Base-by-base conservation (phyloP, 2,888 invertebrate species). In the Sarcophaga variegata region DNA sequence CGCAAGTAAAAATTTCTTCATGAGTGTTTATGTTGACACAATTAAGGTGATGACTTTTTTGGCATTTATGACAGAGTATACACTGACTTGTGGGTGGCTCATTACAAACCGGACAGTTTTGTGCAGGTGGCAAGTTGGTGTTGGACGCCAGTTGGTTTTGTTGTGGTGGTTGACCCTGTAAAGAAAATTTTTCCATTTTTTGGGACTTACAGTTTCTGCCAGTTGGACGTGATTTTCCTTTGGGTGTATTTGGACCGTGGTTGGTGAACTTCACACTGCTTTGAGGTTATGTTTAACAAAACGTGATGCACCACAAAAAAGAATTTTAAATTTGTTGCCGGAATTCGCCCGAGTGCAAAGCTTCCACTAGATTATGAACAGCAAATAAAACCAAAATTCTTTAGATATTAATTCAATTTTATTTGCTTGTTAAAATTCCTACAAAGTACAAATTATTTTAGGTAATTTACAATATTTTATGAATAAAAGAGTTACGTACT, bases 111-210 rank as follows among this genome's bases (percentile, higher is more conserved):
- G 69, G 47, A 70, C 78, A 78, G 12, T 78, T 78, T 22, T 17
- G 17, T 17, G 25, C 47, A 69, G 78, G 47, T 62, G 20, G 37
- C 14, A 27, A 54, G 12, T 37, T 37, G 25, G 12, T 54, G 67
- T 20, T 5, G 60, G 12, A 25, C 25, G 25, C 25, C n/a, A 66
- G 63, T 75, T 63, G 66, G 45, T 60, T 10, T 27, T 27, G 27
- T 72, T 60, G 60, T 4, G 37, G 72, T 27, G 27, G 74, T 71
- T 69, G 60, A 74, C 75, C 37, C 74, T 69, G 75, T 75, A 78
- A 63, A 25, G 49, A 54, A 67, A 22, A 71, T 4, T 67, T 67
- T 22, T 67, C 37, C 17, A 72, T 60, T 59, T 60, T 71, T 45
- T 37, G 11, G 60, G 71, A 72, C 60, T 72, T 72, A 72, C 60